phyloP scores from a whole-genome alignment of 1,140 invertebrate species.

The Pachyrhynchus sulphureomaculatus region DNA sequence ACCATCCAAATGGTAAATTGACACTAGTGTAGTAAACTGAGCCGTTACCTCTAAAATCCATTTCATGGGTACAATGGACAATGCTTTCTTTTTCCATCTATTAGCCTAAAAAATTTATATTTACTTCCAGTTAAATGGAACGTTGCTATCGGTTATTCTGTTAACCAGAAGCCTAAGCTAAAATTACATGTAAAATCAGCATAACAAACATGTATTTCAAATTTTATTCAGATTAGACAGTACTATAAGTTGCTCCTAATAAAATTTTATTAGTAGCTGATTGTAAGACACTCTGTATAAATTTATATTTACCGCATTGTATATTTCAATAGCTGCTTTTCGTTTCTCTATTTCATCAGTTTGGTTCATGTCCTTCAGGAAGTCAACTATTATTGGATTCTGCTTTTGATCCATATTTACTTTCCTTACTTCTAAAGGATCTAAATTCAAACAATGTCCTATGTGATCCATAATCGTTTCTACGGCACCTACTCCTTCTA shows the following conservation, averaged over 20 bases:
- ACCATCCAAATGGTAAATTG: constrained; percentile 75
- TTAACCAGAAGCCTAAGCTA: too few species aligned
- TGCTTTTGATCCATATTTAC: constrained; percentile 66
- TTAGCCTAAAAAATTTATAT: constrained; percentile 50
- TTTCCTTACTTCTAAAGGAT: constrained; percentile 67
- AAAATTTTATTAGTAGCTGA: too few species aligned
- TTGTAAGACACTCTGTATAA: too few species aligned
- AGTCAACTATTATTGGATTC: constrained; percentile 37
- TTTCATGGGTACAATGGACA: constrained; percentile 67
- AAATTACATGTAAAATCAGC: too few species aligned
- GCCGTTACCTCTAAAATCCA: constrained; percentile 61
- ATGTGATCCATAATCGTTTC: constrained; percentile 85
- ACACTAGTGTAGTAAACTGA: constrained; percentile 64
- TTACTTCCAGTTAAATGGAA: too few species aligned
- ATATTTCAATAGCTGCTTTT: constrained; percentile 57
- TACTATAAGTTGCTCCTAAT: too few species aligned
- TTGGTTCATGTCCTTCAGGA: constrained; percentile 60
- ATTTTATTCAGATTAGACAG: too few species aligned
- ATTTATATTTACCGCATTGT: constrained; percentile 62
- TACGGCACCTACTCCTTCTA: constrained; percentile 63
- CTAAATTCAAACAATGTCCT: constrained; percentile 62
- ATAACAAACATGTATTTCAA: too few species aligned
- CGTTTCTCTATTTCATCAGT: constrained; percentile 63
- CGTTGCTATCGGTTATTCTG: too few species aligned
- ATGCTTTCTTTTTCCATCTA: constrained; percentile 76